Conservation (phyloP, 1,140 invertebrate species). For the Ectropis grisescens region DNA sequence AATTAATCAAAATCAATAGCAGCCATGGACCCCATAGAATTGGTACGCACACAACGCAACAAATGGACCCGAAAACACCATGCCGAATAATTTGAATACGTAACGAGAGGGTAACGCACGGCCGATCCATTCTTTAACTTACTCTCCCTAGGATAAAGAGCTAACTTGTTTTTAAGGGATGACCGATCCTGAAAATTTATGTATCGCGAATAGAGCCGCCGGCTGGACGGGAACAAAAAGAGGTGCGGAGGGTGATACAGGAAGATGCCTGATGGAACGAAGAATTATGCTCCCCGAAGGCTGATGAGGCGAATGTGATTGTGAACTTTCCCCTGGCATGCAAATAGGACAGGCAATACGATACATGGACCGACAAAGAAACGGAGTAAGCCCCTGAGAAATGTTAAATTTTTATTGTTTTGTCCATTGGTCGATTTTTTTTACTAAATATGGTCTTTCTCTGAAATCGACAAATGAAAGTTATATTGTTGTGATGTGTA, state of each 20-base stretch:
- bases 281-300: conserved; percentile 64
- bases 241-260: conserved; percentile 56
- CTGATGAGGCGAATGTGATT: conserved; percentile 70
- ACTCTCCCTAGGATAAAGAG: conserved; percentile 62
- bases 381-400: conserved; percentile 39
- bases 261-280: conserved; percentile 61
- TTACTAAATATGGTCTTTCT: too few relatives aligned
- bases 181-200: conserved; percentile 67
- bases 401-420: too few relatives aligned
- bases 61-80: conserved; percentile 57
- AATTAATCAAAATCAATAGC: conserved; percentile 42
- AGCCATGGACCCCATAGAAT: conserved; percentile 28
- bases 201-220: conserved; percentile 60
- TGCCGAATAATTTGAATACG: conserved; percentile 69
- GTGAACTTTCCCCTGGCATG: conserved; percentile 67
- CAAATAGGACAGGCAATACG: conserved; percentile 60
- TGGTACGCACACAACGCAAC: conserved; percentile 39
- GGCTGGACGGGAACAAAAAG: conserved; percentile 53
- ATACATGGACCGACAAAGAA: conserved; percentile 39
- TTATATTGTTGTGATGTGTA: too few relatives aligned
- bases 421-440: too few relatives aligned
- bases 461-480: too few relatives aligned
- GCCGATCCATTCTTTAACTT: conserved; percentile 60
- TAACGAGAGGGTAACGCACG: conserved; percentile 63
- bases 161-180: conserved; percentile 69